phyloP scores from a whole-genome alignment of 1,140 invertebrate species.

The Papilio polytes region DNA sequence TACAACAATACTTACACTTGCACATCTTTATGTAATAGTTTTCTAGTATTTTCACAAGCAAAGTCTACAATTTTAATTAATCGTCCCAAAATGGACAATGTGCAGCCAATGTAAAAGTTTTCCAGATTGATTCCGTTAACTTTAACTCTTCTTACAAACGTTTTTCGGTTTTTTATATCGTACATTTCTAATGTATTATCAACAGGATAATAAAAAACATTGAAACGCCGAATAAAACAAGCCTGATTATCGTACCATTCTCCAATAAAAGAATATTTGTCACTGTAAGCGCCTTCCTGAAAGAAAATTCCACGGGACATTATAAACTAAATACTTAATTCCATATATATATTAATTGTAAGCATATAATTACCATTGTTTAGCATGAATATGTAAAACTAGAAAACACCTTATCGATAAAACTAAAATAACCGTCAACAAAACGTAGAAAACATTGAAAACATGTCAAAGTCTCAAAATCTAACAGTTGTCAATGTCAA shows the following conservation, averaged over 20 bases:
- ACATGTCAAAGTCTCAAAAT: slow-evolving; percentile 17
- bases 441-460: slow-evolving; percentile 16
- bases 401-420: slow-evolving; percentile 20
- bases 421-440: slow-evolving; percentile 35
- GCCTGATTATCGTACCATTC: slow-evolving; percentile 94
- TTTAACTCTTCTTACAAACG: slow-evolving; percentile 90
- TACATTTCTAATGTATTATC: slow-evolving; percentile 93
- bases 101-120: slow-evolving; percentile 91
- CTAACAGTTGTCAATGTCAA: not conserved
- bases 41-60: slow-evolving; percentile 88
- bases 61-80: slow-evolving; percentile 91
- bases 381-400: slow-evolving; percentile 26
- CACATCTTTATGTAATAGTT: slow-evolving; percentile 84
- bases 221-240: slow-evolving; percentile 88
- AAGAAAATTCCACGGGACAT: slow-evolving; percentile 47
- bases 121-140: slow-evolving; percentile 87
- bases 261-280: slow-evolving; percentile 87
- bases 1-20: slow-evolving; percentile 83
- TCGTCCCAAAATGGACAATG: slow-evolving; percentile 90
- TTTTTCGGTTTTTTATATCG: slow-evolving; percentile 89
- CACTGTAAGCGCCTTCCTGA: slow-evolving; percentile 74
- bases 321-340: slow-evolving; percentile 13
- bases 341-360: not conserved
- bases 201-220: slow-evolving; percentile 89
- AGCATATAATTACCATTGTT: slow-evolving; percentile 21